Conservation (phyloP, 2,888 invertebrate species). For the Erebia palarica region DNA sequence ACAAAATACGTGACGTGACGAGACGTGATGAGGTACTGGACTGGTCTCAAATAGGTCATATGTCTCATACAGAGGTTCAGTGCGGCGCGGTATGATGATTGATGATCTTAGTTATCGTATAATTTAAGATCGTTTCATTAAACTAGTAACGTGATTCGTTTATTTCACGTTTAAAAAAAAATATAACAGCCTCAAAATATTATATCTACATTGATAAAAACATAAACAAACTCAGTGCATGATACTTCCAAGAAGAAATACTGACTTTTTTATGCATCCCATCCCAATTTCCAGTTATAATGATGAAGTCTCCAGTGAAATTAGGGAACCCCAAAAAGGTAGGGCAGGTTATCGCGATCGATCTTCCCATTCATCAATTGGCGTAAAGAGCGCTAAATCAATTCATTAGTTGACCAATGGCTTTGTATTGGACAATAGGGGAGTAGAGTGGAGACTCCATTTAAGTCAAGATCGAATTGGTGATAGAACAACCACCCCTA, state of each 20-base stretch:
- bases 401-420: slow-evolving; percentile 74
- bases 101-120: no score
- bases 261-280: slow-evolving; percentile 7
- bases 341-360: slow-evolving; percentile 39
- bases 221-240: neutral
- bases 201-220: no score
- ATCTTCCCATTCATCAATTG: slow-evolving; percentile 57
- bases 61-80: no score
- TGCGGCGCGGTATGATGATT: no score
- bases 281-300: slow-evolving; percentile 25
- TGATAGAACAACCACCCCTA: slow-evolving; percentile 59
- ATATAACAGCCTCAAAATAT: no score
- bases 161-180: no score
- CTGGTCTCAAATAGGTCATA: no score
- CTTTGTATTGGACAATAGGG: slow-evolving; percentile 70
- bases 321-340: slow-evolving; percentile 24
- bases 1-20: no score
- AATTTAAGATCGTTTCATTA: no score
- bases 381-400: slow-evolving; percentile 65
- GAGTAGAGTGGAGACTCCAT: slow-evolving; percentile 71
- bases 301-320: slow-evolving; percentile 32
- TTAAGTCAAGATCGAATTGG: slow-evolving; percentile 76
- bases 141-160: no score
- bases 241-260: neutral
- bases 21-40: no score